Base-by-base conservation (phyloP, 2,113 vertebrate species). In the Aptenodytes patagonicus region DNA sequence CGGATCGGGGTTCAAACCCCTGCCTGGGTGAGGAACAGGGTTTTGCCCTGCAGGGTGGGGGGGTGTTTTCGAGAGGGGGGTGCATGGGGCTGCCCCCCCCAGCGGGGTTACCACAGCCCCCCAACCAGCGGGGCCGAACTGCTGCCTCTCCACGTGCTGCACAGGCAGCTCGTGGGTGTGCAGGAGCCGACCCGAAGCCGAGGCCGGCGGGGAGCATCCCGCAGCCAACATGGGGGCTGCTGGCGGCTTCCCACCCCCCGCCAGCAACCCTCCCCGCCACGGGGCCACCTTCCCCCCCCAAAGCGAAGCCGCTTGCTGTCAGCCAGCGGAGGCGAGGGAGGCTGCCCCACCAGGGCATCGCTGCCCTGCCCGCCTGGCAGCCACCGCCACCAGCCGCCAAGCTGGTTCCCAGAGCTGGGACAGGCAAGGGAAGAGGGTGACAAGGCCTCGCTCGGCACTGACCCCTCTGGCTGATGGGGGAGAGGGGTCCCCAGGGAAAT, bases 311-410 rank as follows among this genome's bases (percentile, higher is more conserved):
- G 0, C 10, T 89, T 34, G 51, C 40, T 36, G 31, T 34, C 3
- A 0, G 36, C 25, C 2, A 1, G 52, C 1, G 0, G 47, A 77
- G 36, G 64, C 0, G 3, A 55, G 17, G 36, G 20, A 75, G n/a
- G 65, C 34, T 1, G 0, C 26, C 57, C n/a, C 4, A 2, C 24
- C 0, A 0, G 25, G 49, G 40, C 49, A 38, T 1, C 2, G 9
- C 38, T 1, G 0, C 11, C 54, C 54, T 26, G 38, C 46, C 57
- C 1, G 13, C 46, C 72, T 13, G 32, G 54, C 21, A 72, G 83
- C 26, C 80, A 26, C 40, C 24, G 17, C 13, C n/a, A n/a, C n/a
- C n/a, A n/a, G 42, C 88, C 44, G 71, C 34, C 7, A 24, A 18
- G 66, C 51, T 32, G n/a, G 31, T 66, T 46, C 51, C 21, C 15